Base-by-base conservation (phyloP, 1,140 invertebrate species). In the Chionoecetes opilio region DNA sequence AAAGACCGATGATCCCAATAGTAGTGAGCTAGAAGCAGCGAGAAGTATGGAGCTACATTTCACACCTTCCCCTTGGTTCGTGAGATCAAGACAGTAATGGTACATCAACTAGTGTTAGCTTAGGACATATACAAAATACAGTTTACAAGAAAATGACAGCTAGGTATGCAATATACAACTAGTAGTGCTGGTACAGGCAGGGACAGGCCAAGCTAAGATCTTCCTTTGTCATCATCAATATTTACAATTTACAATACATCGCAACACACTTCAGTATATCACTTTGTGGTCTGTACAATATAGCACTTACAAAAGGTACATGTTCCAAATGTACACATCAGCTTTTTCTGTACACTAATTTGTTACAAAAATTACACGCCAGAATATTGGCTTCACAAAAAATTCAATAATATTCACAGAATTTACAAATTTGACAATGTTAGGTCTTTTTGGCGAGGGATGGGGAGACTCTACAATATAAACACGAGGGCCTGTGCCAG, bases 251-350 rank as follows among this genome's bases (percentile, higher is more conserved):
- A 93, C 95, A 96, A 96, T 96, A 96, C 96, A 96, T n/a, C 63
- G 92, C 90, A 96, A 96, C 96, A 96, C 96, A 96, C 95, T 95
- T 75, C 63, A 95, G 94, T 93, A 95, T 96, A 96, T 96, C 96
- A 96, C 96, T 88, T 94, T 93, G 93, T 96, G 94, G 93, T 94
- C 96, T 96, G 96, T 96, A 96, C 96, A 96, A 96, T 95, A 93
- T 95, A 93, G 94, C 93, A 86, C 93, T 95, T 96, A 96, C 95
- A 94, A 96, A 96, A 96, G 95, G 95, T 90, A 95, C 94, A 92
- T 96, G 91, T 96, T 95, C 96, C 94, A 96, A 96, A 96, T 96
- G 94, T 96, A 96, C 96, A 96, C 95, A 96, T 95, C 82, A 95
- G 89, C 84, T 92, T 96, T 93, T 96, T 96, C 96, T 96, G 96